Evolutionary conservation across 2,113 vertebrate genomes (phyloP).

Genomic region (Anthoscopus minutus): DNA sequence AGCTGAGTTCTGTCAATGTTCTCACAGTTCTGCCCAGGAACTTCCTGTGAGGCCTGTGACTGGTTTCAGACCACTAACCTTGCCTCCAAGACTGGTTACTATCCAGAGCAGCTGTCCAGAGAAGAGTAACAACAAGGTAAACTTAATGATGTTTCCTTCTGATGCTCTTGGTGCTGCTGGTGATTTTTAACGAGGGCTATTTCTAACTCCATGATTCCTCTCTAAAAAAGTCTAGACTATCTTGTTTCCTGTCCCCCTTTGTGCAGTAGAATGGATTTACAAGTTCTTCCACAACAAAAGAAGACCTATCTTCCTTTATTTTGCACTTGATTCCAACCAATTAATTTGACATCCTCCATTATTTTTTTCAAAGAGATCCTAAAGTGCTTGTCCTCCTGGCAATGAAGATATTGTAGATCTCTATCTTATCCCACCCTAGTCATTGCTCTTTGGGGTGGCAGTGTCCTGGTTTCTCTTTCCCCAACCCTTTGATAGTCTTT

Average conservation of each 20-base stretch:
- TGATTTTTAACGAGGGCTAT: neutral
- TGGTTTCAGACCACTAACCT: neutral
- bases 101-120: neutral
- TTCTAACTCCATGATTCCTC: neutral
- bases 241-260: neutral
- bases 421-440: neutral
- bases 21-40: neutral
- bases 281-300: neutral
- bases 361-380: neutral
- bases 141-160: neutral
- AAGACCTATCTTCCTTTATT: neutral
- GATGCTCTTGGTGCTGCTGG: neutral
- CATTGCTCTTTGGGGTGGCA: neutral
- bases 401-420: neutral
- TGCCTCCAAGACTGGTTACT: neutral
- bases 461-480: neutral
- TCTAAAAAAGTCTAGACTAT: neutral
- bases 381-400: neutral
- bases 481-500: neutral
- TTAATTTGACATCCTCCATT: neutral
- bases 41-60: neutral
- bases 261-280: neutral
- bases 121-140: neutral
- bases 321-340: neutral
- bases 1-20: neutral